Percentiles rank a stretch among this genome's conserved stretches.
Evolutionary conservation across 2,888 invertebrate genomes (phyloP).

Genomic region (Ethmia dodecea): DNA sequence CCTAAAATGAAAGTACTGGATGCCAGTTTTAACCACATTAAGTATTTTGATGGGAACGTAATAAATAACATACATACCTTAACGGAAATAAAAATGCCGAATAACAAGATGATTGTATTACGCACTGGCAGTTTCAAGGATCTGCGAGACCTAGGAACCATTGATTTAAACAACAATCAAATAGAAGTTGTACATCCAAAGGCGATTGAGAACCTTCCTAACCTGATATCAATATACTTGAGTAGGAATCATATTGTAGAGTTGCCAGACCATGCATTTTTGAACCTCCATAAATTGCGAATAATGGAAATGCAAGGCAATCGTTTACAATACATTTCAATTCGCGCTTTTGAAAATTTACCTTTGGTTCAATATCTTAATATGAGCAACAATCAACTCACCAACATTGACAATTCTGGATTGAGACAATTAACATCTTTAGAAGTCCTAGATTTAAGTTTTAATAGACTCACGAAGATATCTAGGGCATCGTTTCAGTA

Average conservation of each 20-base stretch:
- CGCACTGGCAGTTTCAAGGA: conserved; percentile 84
- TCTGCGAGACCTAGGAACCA: conserved; percentile 82
- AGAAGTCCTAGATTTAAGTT: conserved; percentile 91
- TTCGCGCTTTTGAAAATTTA: conserved; percentile 86
- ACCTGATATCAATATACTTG: conserved; percentile 82
- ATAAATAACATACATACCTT: conserved; percentile 83
- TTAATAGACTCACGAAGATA: conserved; percentile 84
- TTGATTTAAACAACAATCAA: conserved; percentile 90
- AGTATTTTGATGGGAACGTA: conserved; percentile 81
- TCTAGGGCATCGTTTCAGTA: conserved; percentile 82
- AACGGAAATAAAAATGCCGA: conserved; percentile 83
- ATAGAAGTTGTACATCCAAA: conserved; percentile 85
- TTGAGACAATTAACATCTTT: conserved; percentile 84
- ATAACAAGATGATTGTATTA: conserved; percentile 85
- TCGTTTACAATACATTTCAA: conserved; percentile 83
- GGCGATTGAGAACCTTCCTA: conserved; percentile 83
- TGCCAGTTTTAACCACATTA: conserved; percentile 86
- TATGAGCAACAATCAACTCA: conserved; percentile 88
- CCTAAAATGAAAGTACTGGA: conserved; percentile 84
- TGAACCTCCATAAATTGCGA: conserved; percentile 84
- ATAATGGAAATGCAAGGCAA: conserved; percentile 90
- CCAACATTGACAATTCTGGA: conserved; percentile 85
- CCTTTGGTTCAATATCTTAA: conserved; percentile 89
- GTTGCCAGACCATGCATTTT: conserved; percentile 86
- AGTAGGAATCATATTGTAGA: conserved; percentile 85